phyloP scores from a whole-genome alignment of 2,797 vertebrate species.

The Labeo calbasu region DNA sequence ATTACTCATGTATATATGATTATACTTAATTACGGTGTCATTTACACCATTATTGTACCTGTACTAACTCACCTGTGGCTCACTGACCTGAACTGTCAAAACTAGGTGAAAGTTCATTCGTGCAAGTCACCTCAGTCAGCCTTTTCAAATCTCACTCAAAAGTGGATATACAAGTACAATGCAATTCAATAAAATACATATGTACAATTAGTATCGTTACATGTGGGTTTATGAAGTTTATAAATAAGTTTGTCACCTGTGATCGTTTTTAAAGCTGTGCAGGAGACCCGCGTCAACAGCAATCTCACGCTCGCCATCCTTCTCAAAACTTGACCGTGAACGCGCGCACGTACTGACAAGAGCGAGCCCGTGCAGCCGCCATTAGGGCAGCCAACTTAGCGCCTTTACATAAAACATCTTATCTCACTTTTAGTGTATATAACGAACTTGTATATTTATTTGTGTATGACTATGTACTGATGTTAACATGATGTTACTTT shows the following conservation, averaged over 20 bases:
- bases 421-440: not conserved
- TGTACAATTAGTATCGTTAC: no score
- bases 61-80: not conserved
- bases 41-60: not conserved
- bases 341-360: not conserved
- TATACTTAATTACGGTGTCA: not conserved
- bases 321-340: not conserved
- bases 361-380: not conserved
- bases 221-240: not conserved
- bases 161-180: not conserved
- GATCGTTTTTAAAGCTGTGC: not conserved
- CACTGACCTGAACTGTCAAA: not conserved
- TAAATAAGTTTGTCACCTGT: constrained; percentile 6
- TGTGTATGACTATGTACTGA: not conserved
- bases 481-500: not conserved
- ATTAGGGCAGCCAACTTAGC: not conserved
- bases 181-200: not conserved
- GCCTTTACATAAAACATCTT: not conserved
- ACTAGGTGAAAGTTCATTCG: constrained; percentile 29
- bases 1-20: not conserved
- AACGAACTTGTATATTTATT: not conserved
- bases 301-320: constrained; percentile 24
- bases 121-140: not conserved
- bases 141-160: not conserved
- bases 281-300: constrained; percentile 10